A percentile compares a stretch with the other conserved stretches of the same genome.
Conservation (phyloP, 2,113 vertebrate genomes). For the Struthio camelus region DNA sequence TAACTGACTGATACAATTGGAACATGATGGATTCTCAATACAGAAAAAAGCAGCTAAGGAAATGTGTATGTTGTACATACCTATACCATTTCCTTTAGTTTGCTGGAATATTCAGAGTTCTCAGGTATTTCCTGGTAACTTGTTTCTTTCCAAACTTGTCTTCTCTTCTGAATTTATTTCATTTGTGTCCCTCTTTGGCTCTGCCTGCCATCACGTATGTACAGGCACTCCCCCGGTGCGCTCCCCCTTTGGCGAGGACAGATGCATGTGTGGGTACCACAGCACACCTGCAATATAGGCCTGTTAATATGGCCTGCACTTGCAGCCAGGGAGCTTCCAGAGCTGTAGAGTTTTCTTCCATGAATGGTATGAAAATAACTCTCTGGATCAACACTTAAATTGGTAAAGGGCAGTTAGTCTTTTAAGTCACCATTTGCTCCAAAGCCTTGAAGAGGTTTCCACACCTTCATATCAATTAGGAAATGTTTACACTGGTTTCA, state of each 20-base stretch:
- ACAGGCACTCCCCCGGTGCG: not conserved
- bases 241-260: not conserved
- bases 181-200: not conserved
- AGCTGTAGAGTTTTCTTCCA: not conserved
- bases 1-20: not conserved
- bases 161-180: not conserved
- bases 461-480: not conserved
- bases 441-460: not conserved
- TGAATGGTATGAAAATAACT: not conserved
- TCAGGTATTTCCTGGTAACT: not conserved
- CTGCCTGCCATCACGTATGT: accelerated
- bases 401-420: not conserved
- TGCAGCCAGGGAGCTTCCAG: not conserved
- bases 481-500: not conserved
- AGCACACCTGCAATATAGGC: not conserved
- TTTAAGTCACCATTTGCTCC: not conserved
- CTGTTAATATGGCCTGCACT: not conserved
- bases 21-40: not conserved
- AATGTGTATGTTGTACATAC: not conserved
- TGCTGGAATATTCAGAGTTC: not conserved
- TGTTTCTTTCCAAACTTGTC: not conserved
- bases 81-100: not conserved
- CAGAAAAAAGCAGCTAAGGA: not conserved
- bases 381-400: not conserved
- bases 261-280: not conserved